Percentiles rank a stretch among this genome's conserved stretches.
These are phyloP conservation scores for Crambe crambe DNA, from an alignment of 37 sponge, comb jelly and placozoan genomes.

Conservation along the genomic window DNA sequence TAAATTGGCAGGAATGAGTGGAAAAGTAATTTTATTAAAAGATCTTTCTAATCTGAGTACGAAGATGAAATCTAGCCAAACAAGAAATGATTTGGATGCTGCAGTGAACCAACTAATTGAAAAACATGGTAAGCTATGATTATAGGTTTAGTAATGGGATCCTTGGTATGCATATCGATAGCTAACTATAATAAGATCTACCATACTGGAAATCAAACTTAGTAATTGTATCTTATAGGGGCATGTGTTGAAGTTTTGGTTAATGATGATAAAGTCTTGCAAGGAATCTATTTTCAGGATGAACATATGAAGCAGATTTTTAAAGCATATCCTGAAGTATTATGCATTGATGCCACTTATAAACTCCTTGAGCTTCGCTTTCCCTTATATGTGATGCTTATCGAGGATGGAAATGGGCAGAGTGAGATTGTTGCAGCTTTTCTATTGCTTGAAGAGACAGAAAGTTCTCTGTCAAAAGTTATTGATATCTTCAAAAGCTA, in stretches of 20 bases:
- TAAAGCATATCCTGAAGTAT: constrained; percentile 50
- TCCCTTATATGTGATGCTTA: constrained; percentile 50
- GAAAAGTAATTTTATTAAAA: constrained; percentile 28
- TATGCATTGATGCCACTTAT: constrained; percentile 57
- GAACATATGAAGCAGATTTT: constrained; percentile 36
- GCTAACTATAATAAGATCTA: too few species aligned
- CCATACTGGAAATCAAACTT: too few species aligned
- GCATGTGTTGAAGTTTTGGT: constrained; percentile 19
- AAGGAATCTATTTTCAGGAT: constrained; percentile 45
- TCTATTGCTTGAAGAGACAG: constrained; percentile 4
- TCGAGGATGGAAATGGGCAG: constrained; percentile 59
- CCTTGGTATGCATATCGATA: too few species aligned
- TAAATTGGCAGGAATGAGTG: neutral
- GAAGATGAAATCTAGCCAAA: neutral
- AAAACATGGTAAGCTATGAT: constrained; percentile 15
- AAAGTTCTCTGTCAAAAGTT: constrained; percentile 27
- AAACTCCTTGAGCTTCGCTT: constrained; percentile 44
- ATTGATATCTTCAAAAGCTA: constrained; percentile 42
- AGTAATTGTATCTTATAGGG: too few species aligned
- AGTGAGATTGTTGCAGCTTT: constrained; percentile 50
- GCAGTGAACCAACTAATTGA: constrained; percentile 6
- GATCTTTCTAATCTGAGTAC: constrained; percentile 20
- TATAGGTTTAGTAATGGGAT: neutral
- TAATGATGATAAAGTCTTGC: neutral
- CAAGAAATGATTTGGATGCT: constrained; percentile 24